Base-by-base conservation (phyloP, 37 sponge, comb jelly and placozoan genomes). In the Oscarella lobularis region DNA sequence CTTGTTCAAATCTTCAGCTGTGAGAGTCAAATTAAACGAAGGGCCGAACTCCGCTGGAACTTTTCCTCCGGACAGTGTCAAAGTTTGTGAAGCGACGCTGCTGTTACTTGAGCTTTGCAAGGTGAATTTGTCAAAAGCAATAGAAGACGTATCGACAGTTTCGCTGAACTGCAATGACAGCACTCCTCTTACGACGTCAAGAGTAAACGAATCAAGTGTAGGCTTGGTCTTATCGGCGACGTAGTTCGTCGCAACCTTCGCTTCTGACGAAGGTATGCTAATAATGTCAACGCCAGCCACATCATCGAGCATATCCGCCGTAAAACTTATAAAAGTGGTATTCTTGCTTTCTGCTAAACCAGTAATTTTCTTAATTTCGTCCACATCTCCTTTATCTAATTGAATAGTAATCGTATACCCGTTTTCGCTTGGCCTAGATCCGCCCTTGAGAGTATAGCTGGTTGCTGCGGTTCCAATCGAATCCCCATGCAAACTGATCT, bases 101-200 rank as follows among this genome's bases (percentile, higher is more conserved):
- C 60, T 48, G 20, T 48, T 48, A 9, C 20, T 68, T 5, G 67
- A 78, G 33, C 81, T 83, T 40, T 80, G 80, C 36, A 94, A 67
- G 3, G 48, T 36, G 38, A 94, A 39, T 38, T 78, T 39, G 0
- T 39, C 29, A 1, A 85, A 68, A 6, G 80, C 41, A 4, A 89
- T 54, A 1, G 87, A 75, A 67, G 69, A 9, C 2, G 67, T 2
- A 69, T 89, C 82, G 35, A 94, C 77, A 3, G 90, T 94, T 67
- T 94, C 95, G 36, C 69, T 71, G 38, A 94, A 89, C n/a, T 82
- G 82, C 29, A 94, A 79, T 0, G 67, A 37, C 3, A 94, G 79
- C 39, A 81, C 38, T 36, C 74, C 65, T 20, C 72, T 74, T 5
- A 84, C 88, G 34, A 87, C 72, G 6, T 84, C 80, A 6, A 94